These are phyloP conservation scores for Clistopyga incitator DNA, from an alignment of 2,888 invertebrate species.

Conservation along the genomic window DNA sequence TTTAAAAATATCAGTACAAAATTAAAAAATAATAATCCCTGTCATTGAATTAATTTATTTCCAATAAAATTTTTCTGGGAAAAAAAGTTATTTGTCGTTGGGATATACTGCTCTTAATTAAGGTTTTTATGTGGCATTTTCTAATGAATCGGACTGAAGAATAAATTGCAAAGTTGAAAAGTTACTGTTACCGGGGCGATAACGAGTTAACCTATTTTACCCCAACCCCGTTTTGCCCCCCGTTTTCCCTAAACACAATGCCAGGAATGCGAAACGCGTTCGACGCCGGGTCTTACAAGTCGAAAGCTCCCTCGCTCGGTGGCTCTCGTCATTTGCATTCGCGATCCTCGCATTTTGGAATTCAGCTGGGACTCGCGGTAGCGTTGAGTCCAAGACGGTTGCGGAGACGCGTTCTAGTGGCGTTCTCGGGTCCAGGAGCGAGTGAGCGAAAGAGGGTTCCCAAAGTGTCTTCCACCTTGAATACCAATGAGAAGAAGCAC, in stretches of 20 bases:
- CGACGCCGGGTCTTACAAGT: conserved; percentile 59
- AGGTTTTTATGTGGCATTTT: too few species aligned
- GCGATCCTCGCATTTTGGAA: conserved; percentile 73
- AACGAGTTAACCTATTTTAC: neutral
- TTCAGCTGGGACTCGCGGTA: conserved; percentile 64
- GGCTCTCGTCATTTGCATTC: conserved; percentile 78
- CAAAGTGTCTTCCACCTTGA: conserved; percentile 61
- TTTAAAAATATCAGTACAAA: too few species aligned
- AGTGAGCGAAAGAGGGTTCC: conserved; percentile 27
- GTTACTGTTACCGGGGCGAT: neutral
- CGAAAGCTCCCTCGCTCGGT: conserved; percentile 58
- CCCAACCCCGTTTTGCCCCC: neutral
- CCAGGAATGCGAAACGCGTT: conserved; percentile 66
- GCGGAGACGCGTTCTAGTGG: conserved; percentile 43
- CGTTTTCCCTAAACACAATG: conserved; percentile 17
- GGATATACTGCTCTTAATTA: too few species aligned
- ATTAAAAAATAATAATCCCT: too few species aligned
- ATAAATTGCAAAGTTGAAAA: neutral
- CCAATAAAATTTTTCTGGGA: neutral
- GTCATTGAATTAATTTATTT: too few species aligned
- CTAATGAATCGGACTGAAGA: neutral
- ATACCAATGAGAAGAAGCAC: conserved; percentile 65
- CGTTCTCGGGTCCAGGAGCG: conserved; percentile 24
- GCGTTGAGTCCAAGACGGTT: conserved; percentile 39
- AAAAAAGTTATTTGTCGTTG: too few species aligned